Base-by-base conservation (phyloP, 1,140 invertebrate genomes). In the Neotoxoptera formosana region DNA sequence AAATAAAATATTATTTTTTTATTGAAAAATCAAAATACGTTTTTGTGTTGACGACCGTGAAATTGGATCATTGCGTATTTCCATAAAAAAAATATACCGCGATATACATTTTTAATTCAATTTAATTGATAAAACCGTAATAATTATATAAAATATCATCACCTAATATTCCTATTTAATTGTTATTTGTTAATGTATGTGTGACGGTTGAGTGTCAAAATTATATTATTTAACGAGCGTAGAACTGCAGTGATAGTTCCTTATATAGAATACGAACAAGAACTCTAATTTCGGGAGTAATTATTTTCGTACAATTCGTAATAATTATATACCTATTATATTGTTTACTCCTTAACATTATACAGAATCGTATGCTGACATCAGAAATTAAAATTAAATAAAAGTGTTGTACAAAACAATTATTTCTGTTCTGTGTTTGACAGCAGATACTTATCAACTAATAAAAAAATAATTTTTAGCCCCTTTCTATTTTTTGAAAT, bases 1-100 rank as follows among this genome's bases (percentile, higher is more conserved):
- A 76, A 76, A 76, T 76, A 76, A 17, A 30, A 67, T 76, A 76
- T n/a, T 76, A n/a, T 76, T n/a, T 76, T n/a, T 76, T 76, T n/a
- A 76, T n/a, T n/a, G 30, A 34, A 76, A 67, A 20, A 76, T 76
- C 60, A n/a, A 76, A 76, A n/a, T 17, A 76, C 14, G 7, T 76
- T 76, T 76, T 7, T n/a, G 51, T 23, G 21, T 21, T 20, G 48
- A 20, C 17, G 48, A 20, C 17, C 48, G 48, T 51, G 48, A 51
- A 51, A 51, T 51, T 51, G 17, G 48, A 51, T 51, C 17, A 20
- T 51, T 51, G 48, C n/a, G n/a, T 51, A 51, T 14, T 41, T 41
- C 41, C 41, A 48, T 41, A 41, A 41, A 48, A 48, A 48, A 48
- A 48, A 48, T 1, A 48, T 3, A 17, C 17, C 51, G 20, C 20